phyloP scores from a whole-genome alignment of 2,797 vertebrate genomes.

The Hylomyscus alleni region DNA sequence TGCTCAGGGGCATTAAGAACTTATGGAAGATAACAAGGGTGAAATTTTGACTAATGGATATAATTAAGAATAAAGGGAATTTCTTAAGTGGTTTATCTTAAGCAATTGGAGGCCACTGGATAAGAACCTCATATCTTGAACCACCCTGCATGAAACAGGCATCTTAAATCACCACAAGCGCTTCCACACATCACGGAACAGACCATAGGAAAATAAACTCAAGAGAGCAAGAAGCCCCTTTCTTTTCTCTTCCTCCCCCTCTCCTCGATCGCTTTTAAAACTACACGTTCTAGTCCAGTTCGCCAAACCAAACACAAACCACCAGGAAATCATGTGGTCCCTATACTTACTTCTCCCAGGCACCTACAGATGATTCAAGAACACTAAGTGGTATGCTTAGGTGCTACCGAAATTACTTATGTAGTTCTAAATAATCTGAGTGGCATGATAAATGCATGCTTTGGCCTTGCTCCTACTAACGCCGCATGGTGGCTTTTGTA shows the following conservation, averaged over 20 bases:
- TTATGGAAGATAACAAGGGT: not conserved
- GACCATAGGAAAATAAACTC: not conserved
- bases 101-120: not conserved
- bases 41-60: not conserved
- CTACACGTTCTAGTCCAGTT: not conserved
- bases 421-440: slow-evolving; percentile 61
- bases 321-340: not conserved
- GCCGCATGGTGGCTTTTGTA: not conserved
- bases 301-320: not conserved
- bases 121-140: slow-evolving; percentile 25
- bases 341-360: not conserved
- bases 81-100: slow-evolving; percentile 56
- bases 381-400: not conserved
- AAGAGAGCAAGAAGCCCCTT: not conserved
- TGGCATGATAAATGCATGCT: slow-evolving; percentile 37
- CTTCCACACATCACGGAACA: not conserved
- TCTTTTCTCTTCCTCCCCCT: not conserved
- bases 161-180: not conserved
- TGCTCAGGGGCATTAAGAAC: not conserved
- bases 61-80: not conserved
- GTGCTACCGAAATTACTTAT: slow-evolving; percentile 60
- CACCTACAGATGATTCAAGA: not conserved
- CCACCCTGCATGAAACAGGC: not conserved
- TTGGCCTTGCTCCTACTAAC: slow-evolving; percentile 66
- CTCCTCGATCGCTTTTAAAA: not conserved